These are phyloP conservation scores for Brachystomella parvula DNA, from an alignment of 1,140 invertebrate genomes.

Conservation along the genomic window DNA sequence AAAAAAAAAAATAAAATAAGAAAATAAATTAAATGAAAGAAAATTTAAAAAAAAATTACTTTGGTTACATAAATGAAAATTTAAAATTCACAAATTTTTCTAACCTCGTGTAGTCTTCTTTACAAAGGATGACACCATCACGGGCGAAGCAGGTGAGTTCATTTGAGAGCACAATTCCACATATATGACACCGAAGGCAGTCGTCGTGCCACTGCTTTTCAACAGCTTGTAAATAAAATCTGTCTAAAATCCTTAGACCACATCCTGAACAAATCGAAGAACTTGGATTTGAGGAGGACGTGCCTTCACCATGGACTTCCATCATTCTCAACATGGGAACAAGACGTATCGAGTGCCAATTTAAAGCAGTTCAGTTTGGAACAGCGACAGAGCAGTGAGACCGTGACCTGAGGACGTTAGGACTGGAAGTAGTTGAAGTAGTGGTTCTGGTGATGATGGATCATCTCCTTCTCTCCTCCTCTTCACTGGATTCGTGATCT, in stretches of 20 bases:
- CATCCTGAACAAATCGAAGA: conserved; percentile 71
- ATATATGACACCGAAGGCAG: conserved; percentile 70
- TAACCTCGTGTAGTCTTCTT: conserved; percentile 95
- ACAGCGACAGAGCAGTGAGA: too few relatives aligned
- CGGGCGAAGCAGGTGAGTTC: conserved; percentile 88
- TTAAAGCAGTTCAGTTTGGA: too few relatives aligned
- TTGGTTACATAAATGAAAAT: too few relatives aligned
- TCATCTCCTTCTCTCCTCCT: background rate
- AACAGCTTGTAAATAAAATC: conserved; percentile 78
- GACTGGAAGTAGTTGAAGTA: background rate
- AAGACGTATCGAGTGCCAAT: too few relatives aligned
- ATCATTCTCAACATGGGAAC: too few relatives aligned
- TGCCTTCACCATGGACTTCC: conserved; percentile 2
- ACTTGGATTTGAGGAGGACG: background rate
- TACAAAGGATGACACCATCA: conserved; percentile 92
- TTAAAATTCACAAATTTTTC: too few relatives aligned
- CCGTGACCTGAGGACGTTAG: background rate
- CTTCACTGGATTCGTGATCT: background rate
- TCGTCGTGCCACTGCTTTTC: conserved; percentile 81
- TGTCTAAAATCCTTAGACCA: conserved; percentile 69
- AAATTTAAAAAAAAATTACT: too few relatives aligned
- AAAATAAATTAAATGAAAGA: too few relatives aligned
- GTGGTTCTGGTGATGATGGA: background rate
- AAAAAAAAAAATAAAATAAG: background rate
- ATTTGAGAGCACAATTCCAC: conserved; percentile 72